phyloP scores from a whole-genome alignment of 2,113 vertebrate species.

The Taxidea taxus region DNA sequence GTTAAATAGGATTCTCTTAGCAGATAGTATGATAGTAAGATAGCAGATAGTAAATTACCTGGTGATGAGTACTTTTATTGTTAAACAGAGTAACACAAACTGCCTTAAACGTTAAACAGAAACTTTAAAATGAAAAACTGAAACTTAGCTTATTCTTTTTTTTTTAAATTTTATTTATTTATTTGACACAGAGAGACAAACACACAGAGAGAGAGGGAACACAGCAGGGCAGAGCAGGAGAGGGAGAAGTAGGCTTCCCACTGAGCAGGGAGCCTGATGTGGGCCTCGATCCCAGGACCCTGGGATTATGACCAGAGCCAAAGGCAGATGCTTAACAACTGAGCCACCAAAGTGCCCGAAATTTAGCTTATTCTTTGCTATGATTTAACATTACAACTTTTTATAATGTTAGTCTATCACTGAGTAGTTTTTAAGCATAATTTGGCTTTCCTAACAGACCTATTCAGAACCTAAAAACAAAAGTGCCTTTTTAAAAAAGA shows the following conservation, averaged over 20 bases:
- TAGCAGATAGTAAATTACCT: too few relatives aligned
- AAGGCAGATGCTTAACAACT: too few relatives aligned
- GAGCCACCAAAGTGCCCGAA: too few relatives aligned
- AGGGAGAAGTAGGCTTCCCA: too few relatives aligned
- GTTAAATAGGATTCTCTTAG: not conserved
- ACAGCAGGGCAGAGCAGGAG: too few relatives aligned
- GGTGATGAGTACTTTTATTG: not conserved
- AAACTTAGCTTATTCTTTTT: constrained; percentile 6
- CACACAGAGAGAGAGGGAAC: too few relatives aligned
- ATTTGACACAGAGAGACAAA: not conserved
- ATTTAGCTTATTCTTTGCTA: not conserved
- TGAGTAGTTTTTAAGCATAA: not conserved
- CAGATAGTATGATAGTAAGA: not conserved
- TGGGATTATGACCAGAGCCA: too few relatives aligned
- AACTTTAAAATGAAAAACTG: not conserved
- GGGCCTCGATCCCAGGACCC: too few relatives aligned
- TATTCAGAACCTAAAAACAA: constrained; percentile 19
- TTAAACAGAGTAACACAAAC: not conserved
- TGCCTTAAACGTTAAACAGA: not conserved
- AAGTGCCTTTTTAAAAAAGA: not conserved
- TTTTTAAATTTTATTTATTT: too few relatives aligned
- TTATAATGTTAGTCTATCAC: not conserved
- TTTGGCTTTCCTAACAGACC: constrained; percentile 37
- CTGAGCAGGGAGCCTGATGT: too few relatives aligned
- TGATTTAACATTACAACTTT: not conserved